These are phyloP conservation scores for Clarias macrocephalus DNA, from an alignment of 2,113 vertebrate species.

Conservation along the genomic window DNA sequence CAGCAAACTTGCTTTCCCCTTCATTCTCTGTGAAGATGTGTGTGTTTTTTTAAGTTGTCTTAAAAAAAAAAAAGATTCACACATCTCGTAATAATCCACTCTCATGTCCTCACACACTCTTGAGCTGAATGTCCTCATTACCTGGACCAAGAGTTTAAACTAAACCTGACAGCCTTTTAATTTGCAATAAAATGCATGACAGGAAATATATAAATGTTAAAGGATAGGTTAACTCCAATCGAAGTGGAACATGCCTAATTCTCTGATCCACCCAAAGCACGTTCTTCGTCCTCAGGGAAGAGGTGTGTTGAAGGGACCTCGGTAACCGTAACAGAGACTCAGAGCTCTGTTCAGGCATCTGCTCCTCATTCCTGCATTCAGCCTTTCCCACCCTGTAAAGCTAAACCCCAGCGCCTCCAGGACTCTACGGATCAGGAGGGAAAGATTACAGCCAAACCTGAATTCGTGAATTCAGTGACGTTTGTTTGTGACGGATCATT, in stretches of 20 bases:
- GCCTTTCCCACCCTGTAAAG: not conserved
- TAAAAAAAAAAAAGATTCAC: not conserved
- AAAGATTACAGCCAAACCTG: not conserved
- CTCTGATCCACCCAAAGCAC: not conserved
- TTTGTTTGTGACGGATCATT: not conserved
- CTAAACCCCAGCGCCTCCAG: not conserved
- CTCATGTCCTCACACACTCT: not conserved
- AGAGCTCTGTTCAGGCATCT: not conserved
- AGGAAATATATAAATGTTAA: not conserved
- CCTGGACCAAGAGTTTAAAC: not conserved
- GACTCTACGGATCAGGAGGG: not conserved
- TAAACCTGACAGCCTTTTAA: not conserved
- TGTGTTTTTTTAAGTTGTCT: too few relatives aligned
- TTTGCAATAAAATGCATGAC: not conserved
- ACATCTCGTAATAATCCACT: not conserved
- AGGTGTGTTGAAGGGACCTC: not conserved
- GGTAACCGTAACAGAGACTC: not conserved
- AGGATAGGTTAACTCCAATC: not conserved
- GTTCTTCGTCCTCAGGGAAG: not conserved
- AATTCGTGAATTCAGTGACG: too few relatives aligned
- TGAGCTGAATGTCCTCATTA: not conserved
- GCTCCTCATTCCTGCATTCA: not conserved
- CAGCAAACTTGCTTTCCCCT: slow-evolving; percentile 9
- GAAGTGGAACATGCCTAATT: not conserved
- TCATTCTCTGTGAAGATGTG: not conserved